Percentiles rank a stretch among this genome's conserved stretches.
phyloP scores from a whole-genome alignment of 1,140 invertebrate genomes.

The Danaus plexippus region DNA sequence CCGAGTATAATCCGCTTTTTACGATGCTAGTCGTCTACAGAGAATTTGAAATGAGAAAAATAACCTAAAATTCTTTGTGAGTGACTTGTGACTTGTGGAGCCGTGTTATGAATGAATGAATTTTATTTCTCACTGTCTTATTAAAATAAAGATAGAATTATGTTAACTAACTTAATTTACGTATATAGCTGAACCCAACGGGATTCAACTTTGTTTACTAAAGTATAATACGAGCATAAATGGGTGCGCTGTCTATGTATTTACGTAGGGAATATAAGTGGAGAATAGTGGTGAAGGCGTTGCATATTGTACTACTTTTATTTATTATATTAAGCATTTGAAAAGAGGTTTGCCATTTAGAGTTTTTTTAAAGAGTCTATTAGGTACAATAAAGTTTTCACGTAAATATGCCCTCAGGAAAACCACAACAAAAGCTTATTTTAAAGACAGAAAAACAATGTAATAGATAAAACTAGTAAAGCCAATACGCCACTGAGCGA shows the following conservation, averaged over 20 bases:
- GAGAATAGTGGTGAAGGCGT: too few relatives aligned
- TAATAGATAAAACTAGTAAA: conserved; percentile 1
- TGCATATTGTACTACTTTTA: too few relatives aligned
- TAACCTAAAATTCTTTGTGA: conserved; percentile 59
- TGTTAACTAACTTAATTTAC: conserved; percentile 23
- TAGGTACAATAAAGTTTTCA: too few relatives aligned
- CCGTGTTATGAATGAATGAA: conserved; percentile 48
- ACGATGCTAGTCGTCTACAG: conserved; percentile 60
- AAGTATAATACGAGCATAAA: not conserved
- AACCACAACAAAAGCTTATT: too few relatives aligned
- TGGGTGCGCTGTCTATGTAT: too few relatives aligned
- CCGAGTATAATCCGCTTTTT: conserved; percentile 68
- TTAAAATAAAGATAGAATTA: conserved; percentile 23
- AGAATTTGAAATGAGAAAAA: conserved; percentile 68
- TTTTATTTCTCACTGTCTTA: conserved; percentile 27
- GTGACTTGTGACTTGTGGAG: conserved; percentile 44
- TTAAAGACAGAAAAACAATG: too few relatives aligned
- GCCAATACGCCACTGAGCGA: conserved; percentile 6
- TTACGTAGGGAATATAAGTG: too few relatives aligned
- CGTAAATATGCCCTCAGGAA: too few relatives aligned
- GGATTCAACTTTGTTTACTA: conserved; percentile 14
- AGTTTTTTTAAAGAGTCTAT: too few relatives aligned
- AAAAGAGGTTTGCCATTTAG: too few relatives aligned
- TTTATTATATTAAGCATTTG: too few relatives aligned
- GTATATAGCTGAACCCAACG: conserved; percentile 22